A percentile compares a stretch with the other conserved stretches of the same genome.
phyloP scores from a whole-genome alignment of 2,797 vertebrate species.

The Benthosema pterotum region DNA sequence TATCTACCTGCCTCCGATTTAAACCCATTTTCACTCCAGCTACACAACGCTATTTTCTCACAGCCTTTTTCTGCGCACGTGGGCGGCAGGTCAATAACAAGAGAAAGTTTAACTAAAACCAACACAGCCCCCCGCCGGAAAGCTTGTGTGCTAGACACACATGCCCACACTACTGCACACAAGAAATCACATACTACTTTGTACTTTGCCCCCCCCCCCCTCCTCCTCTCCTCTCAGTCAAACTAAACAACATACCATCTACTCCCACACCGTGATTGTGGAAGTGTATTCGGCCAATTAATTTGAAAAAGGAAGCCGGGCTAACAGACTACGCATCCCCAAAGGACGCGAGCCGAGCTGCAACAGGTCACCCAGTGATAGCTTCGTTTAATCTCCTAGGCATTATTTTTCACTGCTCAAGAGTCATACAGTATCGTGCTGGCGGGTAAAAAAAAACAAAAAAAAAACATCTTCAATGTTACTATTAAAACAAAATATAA shows the following conservation, averaged over 20 bases:
- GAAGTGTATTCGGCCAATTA: conserved; percentile 60
- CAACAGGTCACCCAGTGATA: conserved; percentile 42
- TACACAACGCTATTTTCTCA: conserved; percentile 42
- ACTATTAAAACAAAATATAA: conserved; percentile 26
- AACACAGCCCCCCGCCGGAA: conserved; percentile 38
- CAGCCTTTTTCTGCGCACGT: conserved; percentile 50
- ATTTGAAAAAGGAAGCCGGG: conserved; percentile 53
- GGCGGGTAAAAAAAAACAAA: conserved; percentile 27
- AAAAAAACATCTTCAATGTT: conserved; percentile 13
- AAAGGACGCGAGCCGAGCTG: conserved; percentile 39
- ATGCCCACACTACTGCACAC: conserved; percentile 11
- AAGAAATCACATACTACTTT: conserved; percentile 34
- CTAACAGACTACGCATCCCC: conserved; percentile 47
- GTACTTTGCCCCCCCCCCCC: neutral
- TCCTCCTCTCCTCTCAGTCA: conserved; percentile 48
- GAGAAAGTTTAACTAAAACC: conserved; percentile 55
- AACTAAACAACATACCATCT: conserved; percentile 58
- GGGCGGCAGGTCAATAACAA: conserved; percentile 57
- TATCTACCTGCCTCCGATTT: conserved; percentile 31
- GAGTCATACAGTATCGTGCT: neutral
- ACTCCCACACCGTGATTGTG: conserved; percentile 60
- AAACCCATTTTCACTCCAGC: conserved; percentile 22
- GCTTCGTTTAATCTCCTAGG: conserved; percentile 42
- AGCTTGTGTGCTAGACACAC: conserved; percentile 12
- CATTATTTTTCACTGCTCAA: conserved; percentile 36